Evolutionary conservation across 2,113 vertebrate species (phyloP).

Genomic region (Sterna hirundo): DNA sequence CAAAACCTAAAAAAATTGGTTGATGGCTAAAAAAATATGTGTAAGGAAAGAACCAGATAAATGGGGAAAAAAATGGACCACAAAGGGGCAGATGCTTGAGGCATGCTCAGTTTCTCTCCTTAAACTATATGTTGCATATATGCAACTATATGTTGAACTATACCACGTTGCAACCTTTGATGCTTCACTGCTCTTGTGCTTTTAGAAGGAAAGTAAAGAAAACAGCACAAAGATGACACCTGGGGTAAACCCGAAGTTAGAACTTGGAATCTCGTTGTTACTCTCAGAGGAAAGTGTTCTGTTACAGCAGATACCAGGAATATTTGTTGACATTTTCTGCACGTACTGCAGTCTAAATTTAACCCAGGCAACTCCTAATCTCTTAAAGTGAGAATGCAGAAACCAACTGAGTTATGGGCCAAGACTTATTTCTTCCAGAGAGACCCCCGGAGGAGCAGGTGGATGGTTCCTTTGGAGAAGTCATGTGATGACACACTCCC

Average conservation of each 20-base stretch:
- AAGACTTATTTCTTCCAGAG: background rate
- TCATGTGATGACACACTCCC: background rate
- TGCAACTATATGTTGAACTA: background rate
- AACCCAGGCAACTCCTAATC: background rate
- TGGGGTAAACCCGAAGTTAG: background rate
- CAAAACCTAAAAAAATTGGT: background rate
- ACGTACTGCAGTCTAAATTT: background rate
- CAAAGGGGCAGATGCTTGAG: background rate
- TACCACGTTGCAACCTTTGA: background rate
- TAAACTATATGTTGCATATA: background rate
- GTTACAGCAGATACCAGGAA: background rate
- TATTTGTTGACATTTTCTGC: background rate
- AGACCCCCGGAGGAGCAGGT: background rate
- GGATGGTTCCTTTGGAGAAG: background rate
- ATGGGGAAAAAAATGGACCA: background rate
- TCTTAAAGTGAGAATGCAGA: background rate
- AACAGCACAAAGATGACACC: background rate
- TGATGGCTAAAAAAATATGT: background rate
- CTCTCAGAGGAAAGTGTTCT: background rate
- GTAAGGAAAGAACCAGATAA: background rate
- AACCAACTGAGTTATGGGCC: background rate
- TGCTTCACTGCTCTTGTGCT: background rate
- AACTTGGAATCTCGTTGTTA: background rate
- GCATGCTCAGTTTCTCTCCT: background rate
- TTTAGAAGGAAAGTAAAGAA: background rate